These are phyloP conservation scores for Ylistrum balloti DNA, from an alignment of 1,140 invertebrate genomes.

Conservation along the genomic window DNA sequence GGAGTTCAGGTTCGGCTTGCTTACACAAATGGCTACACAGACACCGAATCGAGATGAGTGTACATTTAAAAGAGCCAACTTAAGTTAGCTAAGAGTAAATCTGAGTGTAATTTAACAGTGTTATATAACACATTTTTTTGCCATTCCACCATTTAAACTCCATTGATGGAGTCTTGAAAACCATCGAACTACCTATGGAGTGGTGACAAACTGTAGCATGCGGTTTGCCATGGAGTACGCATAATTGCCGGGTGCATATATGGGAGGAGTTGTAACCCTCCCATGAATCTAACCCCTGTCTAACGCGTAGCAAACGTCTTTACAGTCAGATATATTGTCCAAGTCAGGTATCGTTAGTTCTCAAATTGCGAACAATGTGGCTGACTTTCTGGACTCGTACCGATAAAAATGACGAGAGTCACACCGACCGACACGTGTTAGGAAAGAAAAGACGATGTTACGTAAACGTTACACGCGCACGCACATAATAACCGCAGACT, in stretches of 20 bases:
- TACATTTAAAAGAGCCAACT: no score
- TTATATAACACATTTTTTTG: no score
- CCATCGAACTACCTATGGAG: not conserved
- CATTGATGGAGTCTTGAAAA: no score
- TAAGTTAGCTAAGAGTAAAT: no score
- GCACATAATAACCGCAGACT: not conserved
- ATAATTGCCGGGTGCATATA: conserved; percentile 12
- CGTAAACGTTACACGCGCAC: not conserved
- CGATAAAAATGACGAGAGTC: not conserved
- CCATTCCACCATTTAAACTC: no score
- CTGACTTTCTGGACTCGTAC: not conserved
- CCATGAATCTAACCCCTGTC: not conserved
- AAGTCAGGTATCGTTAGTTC: not conserved
- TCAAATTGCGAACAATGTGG: not conserved
- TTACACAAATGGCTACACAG: no score
- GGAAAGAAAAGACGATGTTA: not conserved
- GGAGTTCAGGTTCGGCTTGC: no score
- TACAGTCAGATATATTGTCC: not conserved
- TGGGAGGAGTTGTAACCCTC: not conserved
- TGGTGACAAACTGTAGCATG: not conserved
- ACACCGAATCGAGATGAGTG: no score
- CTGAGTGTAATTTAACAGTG: no score
- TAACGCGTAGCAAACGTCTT: conserved; percentile 13
- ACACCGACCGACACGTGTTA: not conserved
- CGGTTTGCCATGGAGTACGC: not conserved